Percentiles rank a stretch among this genome's conserved stretches.
Evolutionary conservation across 2,113 vertebrate species (phyloP).

Genomic region (Calidris pygmaea): DNA sequence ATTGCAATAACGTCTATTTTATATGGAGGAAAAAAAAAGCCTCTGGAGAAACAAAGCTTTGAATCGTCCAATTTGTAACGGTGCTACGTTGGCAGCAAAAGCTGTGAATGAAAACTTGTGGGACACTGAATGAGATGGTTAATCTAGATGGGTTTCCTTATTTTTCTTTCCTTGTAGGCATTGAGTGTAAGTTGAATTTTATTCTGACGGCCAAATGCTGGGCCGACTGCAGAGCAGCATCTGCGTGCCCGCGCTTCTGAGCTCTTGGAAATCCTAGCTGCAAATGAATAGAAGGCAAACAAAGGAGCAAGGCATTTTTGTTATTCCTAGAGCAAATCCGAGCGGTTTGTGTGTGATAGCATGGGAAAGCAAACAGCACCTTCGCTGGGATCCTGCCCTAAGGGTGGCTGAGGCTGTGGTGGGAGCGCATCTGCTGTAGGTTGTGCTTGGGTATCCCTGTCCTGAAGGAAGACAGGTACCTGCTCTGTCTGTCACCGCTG

Average conservation of each 20-base stretch:
- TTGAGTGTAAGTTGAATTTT: slow-evolving; percentile 41
- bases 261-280: slow-evolving; percentile 11
- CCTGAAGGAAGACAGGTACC: not conserved
- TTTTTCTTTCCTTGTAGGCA: slow-evolving; percentile 57
- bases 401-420: not conserved
- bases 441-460: not conserved
- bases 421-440: not conserved
- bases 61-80: not conserved
- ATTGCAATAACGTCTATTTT: slow-evolving; percentile 46
- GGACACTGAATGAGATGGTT: slow-evolving; percentile 30
- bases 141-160: slow-evolving; percentile 65
- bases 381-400: not conserved
- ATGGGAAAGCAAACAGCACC: not conserved
- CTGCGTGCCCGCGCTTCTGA: slow-evolving; percentile 20
- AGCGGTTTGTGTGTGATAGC: not conserved
- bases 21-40: slow-evolving; percentile 31
- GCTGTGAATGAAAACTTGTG: slow-evolving; percentile 64
- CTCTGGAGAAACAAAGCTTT: slow-evolving; percentile 39
- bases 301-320: not conserved
- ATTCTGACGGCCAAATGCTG: slow-evolving; percentile 1
- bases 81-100: slow-evolving; percentile 22
- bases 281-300: not conserved
- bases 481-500: not conserved
- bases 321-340: slow-evolving; percentile 28
- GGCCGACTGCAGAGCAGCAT: not conserved